Evolutionary conservation across 1,140 invertebrate genomes (phyloP), one percentile per base, ranked within the genome.

Genomic region (Orussus abietinus): DNA sequence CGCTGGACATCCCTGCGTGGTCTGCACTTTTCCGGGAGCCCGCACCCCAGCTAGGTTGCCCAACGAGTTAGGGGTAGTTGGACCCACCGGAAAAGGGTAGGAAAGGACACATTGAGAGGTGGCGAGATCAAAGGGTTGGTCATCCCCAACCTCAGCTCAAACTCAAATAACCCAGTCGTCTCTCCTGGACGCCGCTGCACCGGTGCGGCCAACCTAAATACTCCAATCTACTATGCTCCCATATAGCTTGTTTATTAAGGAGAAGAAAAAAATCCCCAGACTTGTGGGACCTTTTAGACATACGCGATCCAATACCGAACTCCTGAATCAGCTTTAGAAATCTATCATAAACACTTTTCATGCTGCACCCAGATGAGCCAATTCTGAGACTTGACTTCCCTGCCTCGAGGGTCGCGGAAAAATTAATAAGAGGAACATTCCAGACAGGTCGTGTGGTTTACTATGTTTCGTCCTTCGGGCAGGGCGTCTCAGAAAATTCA

Each of bases 61-160:
- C 51, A 61, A 63, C 11, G 26, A 31, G 14, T 40, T 17, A 20
- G 22, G 18, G 38, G 4, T 13, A 4, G 3, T 5, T 14, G 31
- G 13, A 14, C 29, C 9, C 3, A 21, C 31, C 18, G 18, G 18
- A 22, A 22, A 21, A 41, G 19, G 29, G 19, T 5, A 17, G 4
- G 11, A 33, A 34, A 17, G 58, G 58, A 51, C 54, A 55, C 45
- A 46, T 52, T 45, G 53, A 47, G 41, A 44, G 25, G 15, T 25
- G 52, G 41, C 59, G 64, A 72, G 66, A 72, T 71, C 70, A 72
- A 73, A 71, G 70, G 64, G 63, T 61, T 57, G 64, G 57, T 67
- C 60, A 64, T 64, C 61, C 57, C 60, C n/a, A n/a, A n/a, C n/a
- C n/a, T n/a, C n/a, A n/a, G n/a, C n/a, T n/a, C n/a, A n/a, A n/a